Evolutionary conservation across 2,888 invertebrate species (phyloP).

Genomic region (Andricus curvator): DNA sequence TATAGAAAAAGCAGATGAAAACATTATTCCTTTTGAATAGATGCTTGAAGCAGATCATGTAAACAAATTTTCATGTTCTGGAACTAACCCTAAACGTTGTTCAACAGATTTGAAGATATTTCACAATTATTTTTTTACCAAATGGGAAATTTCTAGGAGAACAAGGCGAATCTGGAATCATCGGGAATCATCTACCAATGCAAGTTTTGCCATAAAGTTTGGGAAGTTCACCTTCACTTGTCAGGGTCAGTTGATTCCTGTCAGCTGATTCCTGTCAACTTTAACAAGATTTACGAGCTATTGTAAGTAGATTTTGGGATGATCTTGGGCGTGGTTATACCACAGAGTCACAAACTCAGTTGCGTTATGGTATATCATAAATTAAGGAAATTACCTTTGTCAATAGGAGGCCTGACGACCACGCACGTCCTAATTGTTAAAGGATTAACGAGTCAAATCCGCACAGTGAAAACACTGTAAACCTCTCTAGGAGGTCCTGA

Average conservation of each 20-base stretch:
- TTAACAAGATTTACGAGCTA: constrained; percentile 30
- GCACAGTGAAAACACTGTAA: background rate
- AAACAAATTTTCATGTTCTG: no score
- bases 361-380: constrained; percentile 32
- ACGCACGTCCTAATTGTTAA: constrained; percentile 29
- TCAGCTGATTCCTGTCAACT: constrained; percentile 15
- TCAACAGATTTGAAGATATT: no score
- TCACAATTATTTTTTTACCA: no score
- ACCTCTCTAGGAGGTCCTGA: background rate
- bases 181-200: background rate
- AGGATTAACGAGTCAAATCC: constrained; percentile 25
- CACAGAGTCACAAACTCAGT: constrained; percentile 8
- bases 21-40: no score
- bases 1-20: no score
- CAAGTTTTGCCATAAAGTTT: background rate
- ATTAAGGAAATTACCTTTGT: constrained; percentile 31
- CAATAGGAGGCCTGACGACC: constrained; percentile 28
- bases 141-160: no score
- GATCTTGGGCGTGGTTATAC: constrained; percentile 6
- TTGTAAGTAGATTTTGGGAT: constrained; percentile 29
- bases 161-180: no score
- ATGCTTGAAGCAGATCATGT: no score
- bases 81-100: no score
- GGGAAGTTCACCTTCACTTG: background rate
- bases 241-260: background rate